Evolutionary conservation across 1,140 invertebrate genomes (phyloP).

Genomic region (Cataglyphis hispanica): DNA sequence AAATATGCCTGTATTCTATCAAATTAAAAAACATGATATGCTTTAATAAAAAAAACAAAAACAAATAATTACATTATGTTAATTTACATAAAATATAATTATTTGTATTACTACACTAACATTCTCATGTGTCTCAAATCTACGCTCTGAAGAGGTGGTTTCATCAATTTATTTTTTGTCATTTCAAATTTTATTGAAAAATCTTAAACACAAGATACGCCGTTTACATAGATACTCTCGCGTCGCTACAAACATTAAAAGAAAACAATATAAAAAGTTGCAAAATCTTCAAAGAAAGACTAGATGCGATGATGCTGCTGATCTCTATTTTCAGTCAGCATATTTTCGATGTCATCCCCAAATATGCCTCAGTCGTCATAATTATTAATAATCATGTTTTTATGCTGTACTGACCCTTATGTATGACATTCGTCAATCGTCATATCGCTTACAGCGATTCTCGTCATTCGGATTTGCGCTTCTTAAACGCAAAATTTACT

Average conservation of each 20-base stretch:
- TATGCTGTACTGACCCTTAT: constrained; percentile 62
- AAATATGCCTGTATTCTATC: too few relatives aligned
- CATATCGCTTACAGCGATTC: not conserved
- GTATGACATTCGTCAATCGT: constrained; percentile 48
- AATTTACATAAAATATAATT: not conserved
- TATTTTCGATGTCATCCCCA: constrained; percentile 47
- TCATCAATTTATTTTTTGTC: not conserved
- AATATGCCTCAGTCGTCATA: constrained; percentile 16
- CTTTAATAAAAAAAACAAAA: not conserved
- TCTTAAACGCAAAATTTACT: constrained; percentile 81
- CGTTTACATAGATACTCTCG: not conserved
- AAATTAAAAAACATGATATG: not conserved
- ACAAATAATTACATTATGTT: not conserved
- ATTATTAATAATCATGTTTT: not conserved
- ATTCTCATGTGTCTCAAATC: not conserved
- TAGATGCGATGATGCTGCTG: constrained; percentile 72
- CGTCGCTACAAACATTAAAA: constrained; percentile 34
- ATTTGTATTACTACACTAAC: constrained; percentile 1
- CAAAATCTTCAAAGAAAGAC: constrained; percentile 72
- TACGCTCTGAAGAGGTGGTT: too few relatives aligned
- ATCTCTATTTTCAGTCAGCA: not conserved
- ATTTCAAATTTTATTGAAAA: constrained; percentile 52
- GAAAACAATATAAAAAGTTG: constrained; percentile 34
- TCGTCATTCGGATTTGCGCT: constrained; percentile 78
- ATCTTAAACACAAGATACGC: constrained; percentile 40